phyloP scores from a whole-genome alignment of 2,113 vertebrate species.

The Forbesichthys agassizii region DNA sequence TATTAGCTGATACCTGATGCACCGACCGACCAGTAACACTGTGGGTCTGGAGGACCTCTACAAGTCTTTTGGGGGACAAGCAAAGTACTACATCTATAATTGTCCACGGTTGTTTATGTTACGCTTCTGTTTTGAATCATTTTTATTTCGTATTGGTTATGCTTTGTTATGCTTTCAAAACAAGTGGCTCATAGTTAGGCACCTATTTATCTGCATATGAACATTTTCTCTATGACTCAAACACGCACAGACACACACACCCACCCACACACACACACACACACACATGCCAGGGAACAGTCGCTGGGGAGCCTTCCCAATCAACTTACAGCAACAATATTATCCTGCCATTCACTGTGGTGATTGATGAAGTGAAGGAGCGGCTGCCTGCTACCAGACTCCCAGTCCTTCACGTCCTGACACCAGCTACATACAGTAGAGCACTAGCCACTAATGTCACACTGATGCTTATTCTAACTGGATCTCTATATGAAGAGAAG shows the following conservation, averaged over 20 bases:
- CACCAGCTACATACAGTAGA: not conserved
- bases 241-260: not conserved
- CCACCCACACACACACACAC: slow-evolving; percentile 37
- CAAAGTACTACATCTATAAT: too few species aligned
- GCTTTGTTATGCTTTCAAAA: not conserved
- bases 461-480: slow-evolving; percentile 22
- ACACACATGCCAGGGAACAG: not conserved
- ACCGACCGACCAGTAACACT: too few species aligned
- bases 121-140: not conserved
- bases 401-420: slow-evolving; percentile 26
- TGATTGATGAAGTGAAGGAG: slow-evolving; percentile 71
- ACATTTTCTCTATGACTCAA: not conserved
- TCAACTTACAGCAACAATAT: slow-evolving; percentile 75
- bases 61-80: not conserved
- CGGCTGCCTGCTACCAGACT: slow-evolving; percentile 19
- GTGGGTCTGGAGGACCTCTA: slow-evolving; percentile 3
- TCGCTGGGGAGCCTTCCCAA: slow-evolving; percentile 55
- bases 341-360: slow-evolving; percentile 76
- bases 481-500: slow-evolving; percentile 5
- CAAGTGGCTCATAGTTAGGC: not conserved
- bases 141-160: not conserved
- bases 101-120: not conserved
- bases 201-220: not conserved
- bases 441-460: not conserved
- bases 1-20: too few species aligned